phyloP scores from a whole-genome alignment of 1,140 invertebrate species.

The Linepithema humile region DNA sequence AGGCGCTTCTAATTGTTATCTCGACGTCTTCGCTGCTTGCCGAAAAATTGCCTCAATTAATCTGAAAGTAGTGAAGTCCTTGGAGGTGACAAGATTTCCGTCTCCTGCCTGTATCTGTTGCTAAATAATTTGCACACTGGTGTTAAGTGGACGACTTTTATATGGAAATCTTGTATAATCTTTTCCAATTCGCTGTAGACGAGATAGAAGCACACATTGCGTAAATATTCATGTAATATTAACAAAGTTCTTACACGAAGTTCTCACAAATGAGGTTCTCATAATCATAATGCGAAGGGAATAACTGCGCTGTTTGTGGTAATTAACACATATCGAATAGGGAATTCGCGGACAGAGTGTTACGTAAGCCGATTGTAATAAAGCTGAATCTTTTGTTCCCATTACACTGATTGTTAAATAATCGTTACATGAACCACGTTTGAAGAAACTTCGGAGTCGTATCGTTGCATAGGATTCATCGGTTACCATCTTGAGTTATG shows the following conservation, averaged over 20 bases:
- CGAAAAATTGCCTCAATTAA: neutral
- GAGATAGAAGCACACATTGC: neutral
- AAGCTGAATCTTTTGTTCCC: neutral
- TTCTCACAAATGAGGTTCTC: slow-evolving; percentile 27
- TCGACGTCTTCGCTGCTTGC: neutral
- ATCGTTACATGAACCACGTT: neutral
- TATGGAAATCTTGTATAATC: slow-evolving; percentile 1
- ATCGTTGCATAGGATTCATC: slow-evolving; percentile 28
- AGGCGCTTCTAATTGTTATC: neutral
- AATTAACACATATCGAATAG: slow-evolving; percentile 9
- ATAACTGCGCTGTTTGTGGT: neutral
- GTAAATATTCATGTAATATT: slow-evolving; percentile 1
- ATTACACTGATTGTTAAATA: neutral
- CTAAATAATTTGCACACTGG: no score
- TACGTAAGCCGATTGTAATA: neutral
- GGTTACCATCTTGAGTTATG: slow-evolving; percentile 57
- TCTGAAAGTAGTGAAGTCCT: neutral
- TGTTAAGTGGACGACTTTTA: no score
- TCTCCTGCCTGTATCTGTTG: no score
- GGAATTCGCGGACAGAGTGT: neutral
- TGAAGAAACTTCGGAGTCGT: slow-evolving; percentile 11
- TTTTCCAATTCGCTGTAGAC: neutral
- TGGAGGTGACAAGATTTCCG: no score
- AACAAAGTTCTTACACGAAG: neutral
- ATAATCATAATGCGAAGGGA: slow-evolving; percentile 11